A percentile compares a stretch with the other conserved stretches of the same genome.
These are phyloP conservation scores for Fragum sueziense DNA, from an alignment of 2,888 invertebrate species.

Conservation along the genomic window DNA sequence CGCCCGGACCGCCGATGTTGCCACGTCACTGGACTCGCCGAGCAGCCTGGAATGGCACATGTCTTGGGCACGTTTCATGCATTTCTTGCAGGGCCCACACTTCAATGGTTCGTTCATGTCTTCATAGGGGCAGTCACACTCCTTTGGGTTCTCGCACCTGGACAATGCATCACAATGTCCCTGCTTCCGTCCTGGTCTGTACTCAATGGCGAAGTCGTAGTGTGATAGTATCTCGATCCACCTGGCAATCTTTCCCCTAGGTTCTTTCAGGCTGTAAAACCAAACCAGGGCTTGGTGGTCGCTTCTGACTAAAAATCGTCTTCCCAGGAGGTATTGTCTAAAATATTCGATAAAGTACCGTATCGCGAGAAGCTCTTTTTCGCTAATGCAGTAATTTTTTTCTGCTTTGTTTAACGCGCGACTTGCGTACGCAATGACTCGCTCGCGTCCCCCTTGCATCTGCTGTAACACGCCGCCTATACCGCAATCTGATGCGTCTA, in stretches of 20 bases:
- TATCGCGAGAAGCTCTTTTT: constrained; percentile 34
- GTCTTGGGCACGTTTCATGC: constrained; percentile 22
- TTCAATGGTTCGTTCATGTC: constrained; percentile 30
- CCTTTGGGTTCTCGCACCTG: constrained; percentile 20
- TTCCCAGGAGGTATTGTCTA: no score
- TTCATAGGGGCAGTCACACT: constrained; percentile 20
- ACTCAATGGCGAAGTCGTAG: constrained; percentile 35
- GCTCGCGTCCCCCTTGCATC: constrained; percentile 42
- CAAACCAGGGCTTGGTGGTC: constrained; percentile 34
- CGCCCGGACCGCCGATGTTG: no score
- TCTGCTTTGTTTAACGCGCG: constrained; percentile 50
- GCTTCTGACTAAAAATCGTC: constrained; percentile 21
- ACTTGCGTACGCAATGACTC: constrained; percentile 53
- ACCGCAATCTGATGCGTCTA: constrained; percentile 51
- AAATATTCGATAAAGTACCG: constrained; percentile 26
- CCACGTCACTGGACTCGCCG: no score
- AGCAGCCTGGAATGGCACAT: constrained; percentile 10
- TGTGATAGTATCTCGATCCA: constrained; percentile 28
- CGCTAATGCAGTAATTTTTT: constrained; percentile 24
- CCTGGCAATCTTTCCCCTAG: constrained; percentile 31
- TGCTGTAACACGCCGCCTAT: constrained; percentile 54
- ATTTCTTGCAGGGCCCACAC: constrained; percentile 32
- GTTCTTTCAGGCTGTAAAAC: constrained; percentile 30
- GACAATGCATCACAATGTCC: no score
- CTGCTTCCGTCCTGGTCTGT: constrained; percentile 31